A percentile compares a stretch with the other conserved stretches of the same genome.
Conservation (phyloP, 2,113 vertebrate genomes). For the Campylorhamphus procurvoides region DNA sequence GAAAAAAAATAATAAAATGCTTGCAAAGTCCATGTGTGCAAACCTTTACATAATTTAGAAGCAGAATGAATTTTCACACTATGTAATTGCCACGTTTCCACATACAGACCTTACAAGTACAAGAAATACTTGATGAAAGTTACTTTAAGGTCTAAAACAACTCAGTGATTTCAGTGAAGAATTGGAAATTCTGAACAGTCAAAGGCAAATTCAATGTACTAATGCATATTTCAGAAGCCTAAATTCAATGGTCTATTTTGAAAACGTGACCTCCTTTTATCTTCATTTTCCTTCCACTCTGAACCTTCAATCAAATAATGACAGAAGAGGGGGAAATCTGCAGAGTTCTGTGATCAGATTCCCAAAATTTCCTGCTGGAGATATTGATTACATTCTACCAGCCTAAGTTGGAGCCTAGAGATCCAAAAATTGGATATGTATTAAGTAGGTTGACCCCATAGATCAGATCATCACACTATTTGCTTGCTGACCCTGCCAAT, state of each 20-base stretch:
- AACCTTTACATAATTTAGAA: background rate
- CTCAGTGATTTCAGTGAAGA: background rate
- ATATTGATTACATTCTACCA: background rate
- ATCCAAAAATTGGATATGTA: background rate
- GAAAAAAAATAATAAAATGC: background rate
- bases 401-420: background rate
- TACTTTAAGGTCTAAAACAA: background rate
- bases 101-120: background rate
- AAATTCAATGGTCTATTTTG: background rate
- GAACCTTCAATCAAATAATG: background rate
- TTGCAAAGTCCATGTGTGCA: background rate
- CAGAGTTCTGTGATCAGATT: background rate
- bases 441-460: background rate
- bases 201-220: background rate
- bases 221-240: conserved; percentile 16
- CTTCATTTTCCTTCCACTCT: background rate
- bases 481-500: background rate
- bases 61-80: background rate
- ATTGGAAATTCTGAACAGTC: background rate
- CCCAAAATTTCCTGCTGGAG: background rate
- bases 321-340: background rate
- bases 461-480: background rate
- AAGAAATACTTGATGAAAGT: background rate
- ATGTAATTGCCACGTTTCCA: background rate
- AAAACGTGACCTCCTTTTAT: background rate